Conservation (phyloP, 2,113 vertebrate species). For the Psammodynastes pulverulentus region DNA sequence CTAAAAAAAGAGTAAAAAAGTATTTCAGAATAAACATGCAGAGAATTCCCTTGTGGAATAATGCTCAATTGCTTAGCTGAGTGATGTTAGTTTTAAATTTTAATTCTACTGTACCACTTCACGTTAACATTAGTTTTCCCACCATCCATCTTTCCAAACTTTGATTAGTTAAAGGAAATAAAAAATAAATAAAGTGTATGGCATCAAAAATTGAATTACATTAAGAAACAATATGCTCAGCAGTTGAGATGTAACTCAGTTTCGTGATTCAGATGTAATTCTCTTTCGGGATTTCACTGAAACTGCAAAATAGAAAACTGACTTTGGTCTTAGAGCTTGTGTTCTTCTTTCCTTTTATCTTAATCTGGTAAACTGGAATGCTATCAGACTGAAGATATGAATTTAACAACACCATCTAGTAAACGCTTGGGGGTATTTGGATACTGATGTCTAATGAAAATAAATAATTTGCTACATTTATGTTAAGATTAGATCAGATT, state of each 20-base stretch:
- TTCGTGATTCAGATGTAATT: not conserved
- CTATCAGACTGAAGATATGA: not conserved
- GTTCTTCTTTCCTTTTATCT: not conserved
- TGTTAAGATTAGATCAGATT: not conserved
- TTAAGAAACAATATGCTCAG: not conserved
- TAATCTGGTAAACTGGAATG: not conserved
- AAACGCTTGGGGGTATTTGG: not conserved
- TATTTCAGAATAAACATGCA: not conserved
- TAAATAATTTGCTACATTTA: not conserved
- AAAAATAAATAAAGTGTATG: not conserved
- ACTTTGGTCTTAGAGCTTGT: not conserved
- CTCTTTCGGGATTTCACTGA: not conserved
- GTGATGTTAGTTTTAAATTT: not conserved
- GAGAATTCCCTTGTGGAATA: not conserved
- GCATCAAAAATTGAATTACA: not conserved
- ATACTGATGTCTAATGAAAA: not conserved
- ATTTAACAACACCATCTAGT: not conserved
- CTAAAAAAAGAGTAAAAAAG: not conserved
- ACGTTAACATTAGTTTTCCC: not conserved
- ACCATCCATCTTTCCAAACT: not conserved
- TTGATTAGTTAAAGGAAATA: not conserved
- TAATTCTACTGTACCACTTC: not conserved
- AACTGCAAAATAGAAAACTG: not conserved
- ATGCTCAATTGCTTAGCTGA: not conserved
- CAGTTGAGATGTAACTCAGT: not conserved